A percentile compares a stretch with the other conserved stretches of the same genome.
These are phyloP conservation scores for Cheilosia variabilis DNA, from an alignment of 2,888 invertebrate species.

Conservation along the genomic window DNA sequence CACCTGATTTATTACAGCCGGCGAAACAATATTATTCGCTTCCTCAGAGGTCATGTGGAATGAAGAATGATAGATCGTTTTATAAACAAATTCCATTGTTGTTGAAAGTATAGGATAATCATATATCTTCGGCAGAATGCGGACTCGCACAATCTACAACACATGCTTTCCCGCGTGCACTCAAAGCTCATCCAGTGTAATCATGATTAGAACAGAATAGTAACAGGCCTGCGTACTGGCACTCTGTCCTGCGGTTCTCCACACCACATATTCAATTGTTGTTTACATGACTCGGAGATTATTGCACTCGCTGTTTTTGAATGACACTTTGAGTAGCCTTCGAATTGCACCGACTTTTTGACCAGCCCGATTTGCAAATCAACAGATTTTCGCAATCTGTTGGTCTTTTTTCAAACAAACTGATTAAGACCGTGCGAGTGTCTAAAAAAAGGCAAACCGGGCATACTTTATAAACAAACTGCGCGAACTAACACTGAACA, in stretches of 20 bases:
- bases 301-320: constrained; percentile 65
- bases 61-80: not conserved
- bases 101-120: constrained; percentile 10
- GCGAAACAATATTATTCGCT: not conserved
- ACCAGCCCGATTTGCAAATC: constrained; percentile 20
- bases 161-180: constrained; percentile 67
- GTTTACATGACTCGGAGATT: constrained; percentile 70
- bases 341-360: not conserved
- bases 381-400: constrained; percentile 16
- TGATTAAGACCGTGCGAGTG: constrained; percentile 1
- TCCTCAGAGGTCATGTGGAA: not conserved
- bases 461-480: constrained; percentile 68
- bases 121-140: not conserved
- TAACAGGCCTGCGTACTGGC: constrained; percentile 60
- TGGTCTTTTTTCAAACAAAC: constrained; percentile 10
- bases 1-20: too few species aligned
- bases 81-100: not conserved
- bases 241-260: constrained; percentile 35
- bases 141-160: constrained; percentile 26
- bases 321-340: constrained; percentile 58
- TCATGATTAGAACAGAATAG: constrained; percentile 44
- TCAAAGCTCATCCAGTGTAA: constrained; percentile 69
- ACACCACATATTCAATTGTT: constrained; percentile 33
- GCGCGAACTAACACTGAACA: constrained; percentile 42
- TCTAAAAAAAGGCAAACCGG: constrained; percentile 47